These are phyloP conservation scores for Amiota communis DNA, from an alignment of 2,888 invertebrate genomes.

Conservation along the genomic window DNA sequence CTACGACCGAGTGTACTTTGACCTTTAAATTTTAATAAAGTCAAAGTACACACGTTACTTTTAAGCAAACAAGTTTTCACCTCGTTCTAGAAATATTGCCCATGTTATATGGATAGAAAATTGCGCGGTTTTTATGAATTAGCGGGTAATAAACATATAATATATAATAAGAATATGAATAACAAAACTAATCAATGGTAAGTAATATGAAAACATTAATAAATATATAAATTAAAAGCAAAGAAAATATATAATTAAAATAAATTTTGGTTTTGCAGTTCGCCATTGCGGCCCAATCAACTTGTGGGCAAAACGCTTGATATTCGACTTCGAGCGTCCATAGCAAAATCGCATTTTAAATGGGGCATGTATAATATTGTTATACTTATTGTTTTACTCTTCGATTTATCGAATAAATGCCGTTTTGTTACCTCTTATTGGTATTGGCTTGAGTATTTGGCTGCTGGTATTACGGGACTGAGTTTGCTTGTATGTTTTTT, in stretches of 20 bases:
- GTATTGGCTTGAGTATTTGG: slow-evolving; percentile 73
- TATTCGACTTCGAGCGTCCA: slow-evolving; percentile 58
- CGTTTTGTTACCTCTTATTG: slow-evolving; percentile 52
- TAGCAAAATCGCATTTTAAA: slow-evolving; percentile 62
- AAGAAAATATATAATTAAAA: background rate
- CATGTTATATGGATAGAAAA: no score
- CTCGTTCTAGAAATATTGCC: no score
- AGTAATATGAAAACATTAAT: no score
- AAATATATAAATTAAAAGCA: no score
- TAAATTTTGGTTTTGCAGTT: slow-evolving; percentile 45
- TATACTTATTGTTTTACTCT: slow-evolving; percentile 60
- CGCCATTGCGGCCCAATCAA: slow-evolving; percentile 54
- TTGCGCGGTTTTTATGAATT: no score
- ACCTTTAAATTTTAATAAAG: no score
- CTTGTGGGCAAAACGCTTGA: slow-evolving; percentile 64
- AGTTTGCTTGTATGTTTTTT: slow-evolving; percentile 75
- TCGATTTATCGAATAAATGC: slow-evolving; percentile 68
- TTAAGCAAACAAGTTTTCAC: no score
- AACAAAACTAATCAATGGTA: no score
- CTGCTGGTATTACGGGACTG: slow-evolving; percentile 73
- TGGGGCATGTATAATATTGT: slow-evolving; percentile 68
- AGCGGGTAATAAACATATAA: no score
- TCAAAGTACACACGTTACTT: no score
- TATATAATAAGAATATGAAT: no score
- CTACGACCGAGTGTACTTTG: no score